Conservation (phyloP, 2,888 invertebrate species). For the Tetranychus piercei region DNA sequence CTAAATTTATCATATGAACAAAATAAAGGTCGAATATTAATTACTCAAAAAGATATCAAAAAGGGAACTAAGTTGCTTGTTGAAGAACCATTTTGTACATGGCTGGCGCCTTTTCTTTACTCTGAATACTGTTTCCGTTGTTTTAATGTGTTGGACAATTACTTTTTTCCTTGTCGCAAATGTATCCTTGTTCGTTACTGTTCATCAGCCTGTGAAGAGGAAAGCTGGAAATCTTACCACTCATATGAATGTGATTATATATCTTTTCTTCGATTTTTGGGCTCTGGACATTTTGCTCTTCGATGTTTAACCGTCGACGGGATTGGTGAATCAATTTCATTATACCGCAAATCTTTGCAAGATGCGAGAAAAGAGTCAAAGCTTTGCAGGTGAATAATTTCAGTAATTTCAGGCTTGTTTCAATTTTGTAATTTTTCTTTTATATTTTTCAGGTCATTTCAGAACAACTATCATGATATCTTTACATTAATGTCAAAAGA, state of each 20-base stretch:
- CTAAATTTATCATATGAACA: background rate
- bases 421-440: too few relatives aligned
- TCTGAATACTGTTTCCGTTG: background rate
- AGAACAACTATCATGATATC: background rate
- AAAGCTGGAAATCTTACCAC: background rate
- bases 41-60: background rate
- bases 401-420: background rate
- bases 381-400: background rate
- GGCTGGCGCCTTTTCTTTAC: constrained; percentile 2
- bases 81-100: background rate
- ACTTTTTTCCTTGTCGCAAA: background rate
- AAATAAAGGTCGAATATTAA: background rate
- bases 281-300: background rate
- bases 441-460: background rate
- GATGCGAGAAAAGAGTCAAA: background rate
- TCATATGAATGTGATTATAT: background rate
- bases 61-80: background rate
- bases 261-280: background rate
- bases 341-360: background rate
- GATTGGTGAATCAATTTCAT: background rate
- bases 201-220: constrained; percentile 7
- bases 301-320: background rate
- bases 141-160: background rate
- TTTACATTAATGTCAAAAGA: background rate
- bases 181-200: background rate